These are phyloP conservation scores for Pristionchus exspectatus DNA, from an alignment of 2,888 invertebrate genomes.

Conservation along the genomic window DNA sequence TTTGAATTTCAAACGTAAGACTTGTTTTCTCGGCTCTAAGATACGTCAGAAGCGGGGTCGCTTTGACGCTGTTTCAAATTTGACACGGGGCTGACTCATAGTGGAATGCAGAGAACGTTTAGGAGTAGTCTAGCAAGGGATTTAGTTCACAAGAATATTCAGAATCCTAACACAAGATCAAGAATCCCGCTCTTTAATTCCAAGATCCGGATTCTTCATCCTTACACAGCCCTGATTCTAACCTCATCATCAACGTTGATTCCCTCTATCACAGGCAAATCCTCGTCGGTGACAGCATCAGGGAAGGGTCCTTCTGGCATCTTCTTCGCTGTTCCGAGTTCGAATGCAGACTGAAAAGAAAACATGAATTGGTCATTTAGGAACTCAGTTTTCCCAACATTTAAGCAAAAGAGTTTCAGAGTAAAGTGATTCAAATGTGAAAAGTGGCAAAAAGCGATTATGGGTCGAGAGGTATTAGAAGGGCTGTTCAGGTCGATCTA, in stretches of 20 bases:
- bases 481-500: too few species aligned
- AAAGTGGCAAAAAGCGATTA: background rate
- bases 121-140: background rate
- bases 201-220: too few species aligned
- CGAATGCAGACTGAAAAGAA: conserved; percentile 35
- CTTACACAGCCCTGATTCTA: background rate
- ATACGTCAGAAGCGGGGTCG: background rate
- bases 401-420: background rate
- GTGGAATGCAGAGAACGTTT: background rate
- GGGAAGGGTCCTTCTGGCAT: conserved; percentile 53
- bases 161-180: too few species aligned
- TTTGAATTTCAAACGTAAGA: background rate
- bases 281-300: conserved; percentile 51
- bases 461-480: too few species aligned
- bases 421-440: background rate
- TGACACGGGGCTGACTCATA: background rate
- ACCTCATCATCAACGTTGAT: conserved; percentile 36
- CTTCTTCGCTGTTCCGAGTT: conserved; percentile 5
- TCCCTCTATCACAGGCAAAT: conserved; percentile 51
- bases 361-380: too few species aligned
- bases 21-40: background rate
- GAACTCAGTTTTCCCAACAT: too few species aligned
- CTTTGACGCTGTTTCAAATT: background rate
- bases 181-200: background rate
- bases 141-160: too few species aligned